A percentile compares a stretch with the other conserved stretches of the same genome.
phyloP scores from a whole-genome alignment of 1,140 invertebrate genomes.

The Drosophila bipectinata region DNA sequence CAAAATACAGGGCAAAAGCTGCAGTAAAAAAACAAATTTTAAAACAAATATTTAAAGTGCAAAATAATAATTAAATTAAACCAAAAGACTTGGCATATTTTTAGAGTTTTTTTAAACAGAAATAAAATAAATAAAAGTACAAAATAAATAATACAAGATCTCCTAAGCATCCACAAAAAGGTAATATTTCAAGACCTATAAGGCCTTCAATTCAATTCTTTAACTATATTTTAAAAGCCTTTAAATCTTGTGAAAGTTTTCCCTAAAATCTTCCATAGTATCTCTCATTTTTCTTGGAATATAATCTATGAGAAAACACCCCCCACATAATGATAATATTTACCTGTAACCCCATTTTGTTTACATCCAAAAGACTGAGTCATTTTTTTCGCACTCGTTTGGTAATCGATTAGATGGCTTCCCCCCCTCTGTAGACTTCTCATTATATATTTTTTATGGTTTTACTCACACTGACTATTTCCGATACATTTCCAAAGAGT shows the following conservation, averaged over 20 bases:
- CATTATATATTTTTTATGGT: slow-evolving; percentile 8
- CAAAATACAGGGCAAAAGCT: slow-evolving; percentile 1
- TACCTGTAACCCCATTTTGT: neutral
- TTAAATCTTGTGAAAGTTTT: too few relatives aligned
- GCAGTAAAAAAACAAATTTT: neutral
- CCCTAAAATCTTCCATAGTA: too few relatives aligned
- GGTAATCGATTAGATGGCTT: slow-evolving; percentile 17
- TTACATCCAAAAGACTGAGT: neutral
- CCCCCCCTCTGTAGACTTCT: neutral
- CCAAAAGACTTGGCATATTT: neutral
- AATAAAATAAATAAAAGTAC: too few relatives aligned
- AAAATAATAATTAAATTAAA: neutral
- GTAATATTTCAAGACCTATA: neutral
- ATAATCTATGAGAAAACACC: too few relatives aligned
- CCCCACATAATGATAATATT: neutral
- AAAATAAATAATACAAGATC: neutral
- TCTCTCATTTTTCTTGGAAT: too few relatives aligned
- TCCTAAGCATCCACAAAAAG: neutral
- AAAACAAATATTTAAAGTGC: neutral
- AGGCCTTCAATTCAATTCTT: too few relatives aligned
- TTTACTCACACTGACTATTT: neutral
- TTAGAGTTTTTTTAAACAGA: neutral
- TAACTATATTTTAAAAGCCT: too few relatives aligned
- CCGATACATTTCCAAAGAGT: slow-evolving; percentile 7
- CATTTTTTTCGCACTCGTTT: slow-evolving; percentile 27